These are phyloP conservation scores for Takifugu ocellatus DNA, from an alignment of 2,797 vertebrate genomes.

Conservation along the genomic window DNA sequence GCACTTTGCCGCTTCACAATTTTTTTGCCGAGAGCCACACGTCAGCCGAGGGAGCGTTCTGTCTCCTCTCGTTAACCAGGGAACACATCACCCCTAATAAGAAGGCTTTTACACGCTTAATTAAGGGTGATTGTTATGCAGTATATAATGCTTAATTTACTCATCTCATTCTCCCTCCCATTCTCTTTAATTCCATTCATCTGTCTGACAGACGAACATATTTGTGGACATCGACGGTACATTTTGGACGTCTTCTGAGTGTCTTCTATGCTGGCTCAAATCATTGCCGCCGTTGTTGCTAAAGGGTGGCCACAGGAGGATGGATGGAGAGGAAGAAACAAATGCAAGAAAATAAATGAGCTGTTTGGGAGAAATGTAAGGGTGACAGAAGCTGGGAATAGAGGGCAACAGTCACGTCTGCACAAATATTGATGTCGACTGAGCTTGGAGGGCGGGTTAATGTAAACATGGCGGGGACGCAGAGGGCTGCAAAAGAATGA, in stretches of 20 bases:
- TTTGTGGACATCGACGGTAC: slow-evolving; percentile 31
- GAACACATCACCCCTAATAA: slow-evolving; percentile 71
- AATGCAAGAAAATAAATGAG: slow-evolving; percentile 24
- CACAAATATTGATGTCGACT: slow-evolving; percentile 47
- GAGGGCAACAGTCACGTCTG: slow-evolving; percentile 45
- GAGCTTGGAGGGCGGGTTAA: slow-evolving; percentile 47
- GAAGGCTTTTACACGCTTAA: slow-evolving; percentile 78
- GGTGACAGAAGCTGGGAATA: slow-evolving; percentile 34
- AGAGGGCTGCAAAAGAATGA: slow-evolving; percentile 53
- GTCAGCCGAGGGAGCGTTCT: slow-evolving; percentile 55
- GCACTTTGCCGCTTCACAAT: slow-evolving; percentile 31
- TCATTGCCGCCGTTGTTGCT: slow-evolving; percentile 45
- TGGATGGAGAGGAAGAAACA: slow-evolving; percentile 1
- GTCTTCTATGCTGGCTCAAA: slow-evolving; percentile 38
- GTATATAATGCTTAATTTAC: slow-evolving; percentile 74
- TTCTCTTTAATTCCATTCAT: slow-evolving; percentile 71
- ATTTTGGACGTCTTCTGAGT: slow-evolving; percentile 32
- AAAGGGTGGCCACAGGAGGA: slow-evolving; percentile 42
- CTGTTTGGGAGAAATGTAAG: slow-evolving; percentile 32
- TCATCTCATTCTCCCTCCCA: slow-evolving; percentile 56
- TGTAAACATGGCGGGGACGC: slow-evolving; percentile 60
- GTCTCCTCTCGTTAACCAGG: slow-evolving; percentile 55
- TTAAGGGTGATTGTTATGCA: slow-evolving; percentile 76
- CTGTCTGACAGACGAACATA: slow-evolving; percentile 47
- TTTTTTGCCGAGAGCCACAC: slow-evolving; percentile 38